Evolutionary conservation across 2,797 vertebrate species (phyloP), one percentile per base, ranked within the genome.

Genomic region (Neosilurus mollespiculum): DNA sequence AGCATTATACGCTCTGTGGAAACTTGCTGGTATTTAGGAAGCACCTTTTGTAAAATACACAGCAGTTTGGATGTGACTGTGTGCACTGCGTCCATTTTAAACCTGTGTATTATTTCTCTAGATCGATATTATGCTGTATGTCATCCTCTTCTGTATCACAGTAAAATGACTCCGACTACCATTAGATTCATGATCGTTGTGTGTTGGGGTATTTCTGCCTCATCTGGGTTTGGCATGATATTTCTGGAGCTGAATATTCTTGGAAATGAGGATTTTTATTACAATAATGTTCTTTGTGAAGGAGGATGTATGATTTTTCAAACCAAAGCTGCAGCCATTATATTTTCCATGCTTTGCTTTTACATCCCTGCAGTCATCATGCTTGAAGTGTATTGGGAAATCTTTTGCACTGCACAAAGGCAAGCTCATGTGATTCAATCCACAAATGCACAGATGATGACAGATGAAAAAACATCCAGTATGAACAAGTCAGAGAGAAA

Each of bases 61-160:
- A 93, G 92, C 0, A 94, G 95, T 84, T 86, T 0, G 0, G 95
- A 96, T 26, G 92, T 95, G 18, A 95, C 93, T 92, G 86, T 96
- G 81, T 94, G 94, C 84, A 95, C 91, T 0, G 92, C 95, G 5
- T 96, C 95, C 14, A 95, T 96, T 88, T 93, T 95, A 84, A 94
- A 96, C 56, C 88, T 96, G 20, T 94, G 94, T 24, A 95, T 95
- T 87, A 95, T 96, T 88, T 94, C 95, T 58, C 86, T 96, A 0
- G 95, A 96, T 83, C 92, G 95, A 51, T 96, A 96, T 87, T 95
- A 91, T 66, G 94, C 95, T 6, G 93, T 96, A 37, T 95, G 94
- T 71, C 91, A 96, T 30, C 95, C 95, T 0, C 11, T 96, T 56
- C 91, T 92, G 51, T 96, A 96, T 82, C 93, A 91, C 88, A 87